Conservation (phyloP, 2,113 vertebrate species). For the Nothoprocta perdicaria region DNA sequence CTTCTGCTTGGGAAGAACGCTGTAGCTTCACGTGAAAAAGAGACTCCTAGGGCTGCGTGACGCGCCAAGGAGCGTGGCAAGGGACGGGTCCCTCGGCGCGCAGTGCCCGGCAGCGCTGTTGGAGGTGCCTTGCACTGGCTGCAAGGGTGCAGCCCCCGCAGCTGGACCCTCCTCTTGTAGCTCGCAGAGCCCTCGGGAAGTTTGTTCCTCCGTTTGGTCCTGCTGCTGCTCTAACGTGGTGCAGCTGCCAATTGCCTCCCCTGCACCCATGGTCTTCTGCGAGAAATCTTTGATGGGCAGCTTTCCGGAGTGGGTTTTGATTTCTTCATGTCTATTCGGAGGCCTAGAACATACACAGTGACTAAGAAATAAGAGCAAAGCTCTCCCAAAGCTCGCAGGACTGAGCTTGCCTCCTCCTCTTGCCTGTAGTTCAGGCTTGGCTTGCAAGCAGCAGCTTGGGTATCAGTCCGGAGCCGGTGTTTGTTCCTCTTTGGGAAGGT, state of each 20-base stretch:
- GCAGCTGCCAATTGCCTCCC: not conserved
- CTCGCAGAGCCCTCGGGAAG: not conserved
- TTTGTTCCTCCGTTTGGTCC: not conserved
- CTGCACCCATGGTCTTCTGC: not conserved
- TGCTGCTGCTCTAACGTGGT: not conserved
- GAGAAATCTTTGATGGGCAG: not conserved
- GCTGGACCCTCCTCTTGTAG: not conserved
- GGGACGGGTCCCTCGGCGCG: accelerated
- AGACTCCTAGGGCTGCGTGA: not conserved
- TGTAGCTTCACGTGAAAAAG: not conserved
- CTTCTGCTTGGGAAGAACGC: not conserved
- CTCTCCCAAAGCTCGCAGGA: not conserved
- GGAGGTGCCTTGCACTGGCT: not conserved
- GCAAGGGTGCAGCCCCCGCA: not conserved
- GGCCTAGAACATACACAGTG: not conserved
- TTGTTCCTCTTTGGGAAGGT: not conserved
- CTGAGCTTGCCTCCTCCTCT: not conserved
- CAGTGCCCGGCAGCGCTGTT: not conserved
- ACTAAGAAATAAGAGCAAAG: not conserved
- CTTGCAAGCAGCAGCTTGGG: not conserved
- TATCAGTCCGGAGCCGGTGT: not conserved
- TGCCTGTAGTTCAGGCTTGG: not conserved
- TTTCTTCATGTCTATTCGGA: not conserved
- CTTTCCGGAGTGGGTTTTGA: not conserved
- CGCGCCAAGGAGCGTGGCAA: not conserved